Evolutionary conservation across 2,113 vertebrate genomes (phyloP).

Genomic region (Leucopsar rothschildi): DNA sequence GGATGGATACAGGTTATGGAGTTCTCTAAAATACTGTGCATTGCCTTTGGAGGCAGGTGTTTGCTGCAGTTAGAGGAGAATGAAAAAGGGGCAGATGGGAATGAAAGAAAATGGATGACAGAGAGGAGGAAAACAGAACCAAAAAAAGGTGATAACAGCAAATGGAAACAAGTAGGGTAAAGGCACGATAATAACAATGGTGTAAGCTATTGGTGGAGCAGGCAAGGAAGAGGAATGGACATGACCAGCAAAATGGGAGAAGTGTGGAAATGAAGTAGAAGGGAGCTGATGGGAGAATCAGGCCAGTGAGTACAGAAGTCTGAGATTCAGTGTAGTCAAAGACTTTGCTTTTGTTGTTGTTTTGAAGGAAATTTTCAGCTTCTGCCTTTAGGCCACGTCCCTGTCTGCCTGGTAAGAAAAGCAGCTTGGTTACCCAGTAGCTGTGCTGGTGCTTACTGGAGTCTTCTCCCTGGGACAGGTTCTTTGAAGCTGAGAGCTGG

Average conservation of each 20-base stretch:
- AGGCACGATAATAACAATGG: rapidly evolving
- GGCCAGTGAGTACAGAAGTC: background rate
- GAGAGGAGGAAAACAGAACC: background rate
- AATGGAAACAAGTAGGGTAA: background rate
- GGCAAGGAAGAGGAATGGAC: background rate
- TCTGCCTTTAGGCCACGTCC: background rate
- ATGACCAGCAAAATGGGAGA: background rate
- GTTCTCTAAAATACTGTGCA: background rate
- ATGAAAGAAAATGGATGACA: background rate
- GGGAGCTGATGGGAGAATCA: background rate
- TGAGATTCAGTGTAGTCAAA: background rate
- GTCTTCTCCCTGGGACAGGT: background rate
- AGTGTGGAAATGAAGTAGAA: background rate
- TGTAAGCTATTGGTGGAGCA: background rate
- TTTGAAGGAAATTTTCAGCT: background rate
- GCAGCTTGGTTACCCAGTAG: background rate
- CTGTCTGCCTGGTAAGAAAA: background rate
- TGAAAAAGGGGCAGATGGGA: background rate
- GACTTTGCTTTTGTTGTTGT: background rate
- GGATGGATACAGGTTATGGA: background rate
- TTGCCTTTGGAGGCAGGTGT: background rate
- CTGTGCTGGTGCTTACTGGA: background rate
- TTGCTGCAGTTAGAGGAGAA: background rate
- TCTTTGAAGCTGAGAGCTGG: background rate
- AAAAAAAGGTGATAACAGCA: background rate